These are phyloP conservation scores for Diadromus collaris DNA, from an alignment of 2,888 invertebrate genomes.

Conservation along the genomic window DNA sequence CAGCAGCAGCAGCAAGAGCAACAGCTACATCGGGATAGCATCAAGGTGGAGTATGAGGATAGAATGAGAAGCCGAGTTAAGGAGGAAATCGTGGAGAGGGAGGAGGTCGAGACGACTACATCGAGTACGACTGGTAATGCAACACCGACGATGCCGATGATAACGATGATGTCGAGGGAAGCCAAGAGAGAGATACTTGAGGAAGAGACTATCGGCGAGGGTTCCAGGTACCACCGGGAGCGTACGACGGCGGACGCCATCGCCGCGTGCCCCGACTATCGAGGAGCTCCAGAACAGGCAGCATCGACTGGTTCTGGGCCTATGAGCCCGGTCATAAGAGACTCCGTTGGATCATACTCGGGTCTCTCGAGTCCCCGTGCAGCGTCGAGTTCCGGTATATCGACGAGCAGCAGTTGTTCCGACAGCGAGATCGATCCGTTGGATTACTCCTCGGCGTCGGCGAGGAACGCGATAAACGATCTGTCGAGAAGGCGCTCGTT, in stretches of 20 bases:
- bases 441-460: conserved; percentile 66
- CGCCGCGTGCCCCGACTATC: conserved; percentile 65
- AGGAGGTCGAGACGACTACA: conserved; percentile 35
- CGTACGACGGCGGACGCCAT: conserved; percentile 39
- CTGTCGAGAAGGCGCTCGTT: conserved; percentile 79
- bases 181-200: conserved; percentile 49
- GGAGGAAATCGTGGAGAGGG: conserved; percentile 54
- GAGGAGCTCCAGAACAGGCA: conserved; percentile 61
- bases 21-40: conserved; percentile 35
- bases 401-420: conserved; percentile 73
- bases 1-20: conserved; percentile 44
- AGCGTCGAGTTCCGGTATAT: conserved; percentile 68
- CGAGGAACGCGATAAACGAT: conserved; percentile 60
- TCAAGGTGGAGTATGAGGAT: conserved; percentile 54
- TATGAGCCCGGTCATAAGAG: conserved; percentile 65
- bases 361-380: conserved; percentile 72
- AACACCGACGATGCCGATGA: conserved; percentile 42
- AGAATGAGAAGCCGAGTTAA: conserved; percentile 49
- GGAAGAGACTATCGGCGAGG: conserved; percentile 41
- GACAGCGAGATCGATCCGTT: conserved; percentile 76
- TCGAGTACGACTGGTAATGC: conserved; percentile 45
- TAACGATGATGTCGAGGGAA: conserved; percentile 50
- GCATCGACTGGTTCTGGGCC: conserved; percentile 61
- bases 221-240: conserved; percentile 56
- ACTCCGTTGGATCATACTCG: conserved; percentile 59